phyloP scores from a whole-genome alignment of 2,888 invertebrate genomes.

The Diabrotica balteata region DNA sequence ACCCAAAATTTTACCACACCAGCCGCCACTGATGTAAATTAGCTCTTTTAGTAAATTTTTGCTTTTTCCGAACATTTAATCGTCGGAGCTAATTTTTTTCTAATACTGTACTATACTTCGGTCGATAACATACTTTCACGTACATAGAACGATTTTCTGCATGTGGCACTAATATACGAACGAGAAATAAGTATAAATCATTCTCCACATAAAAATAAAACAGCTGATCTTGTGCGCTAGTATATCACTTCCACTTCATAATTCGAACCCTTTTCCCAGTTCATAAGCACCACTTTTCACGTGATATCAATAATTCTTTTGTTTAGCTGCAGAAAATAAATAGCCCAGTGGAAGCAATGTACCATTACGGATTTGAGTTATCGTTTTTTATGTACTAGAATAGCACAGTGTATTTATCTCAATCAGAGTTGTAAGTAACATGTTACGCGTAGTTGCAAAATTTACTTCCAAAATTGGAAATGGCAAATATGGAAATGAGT shows the following conservation, averaged over 20 bases:
- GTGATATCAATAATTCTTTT: conserved; percentile 48
- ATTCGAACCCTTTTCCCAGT: conserved; percentile 26
- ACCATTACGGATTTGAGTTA: too few species aligned
- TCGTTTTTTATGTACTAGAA: too few species aligned
- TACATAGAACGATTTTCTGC: conserved; percentile 9
- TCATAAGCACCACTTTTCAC: conserved; percentile 30
- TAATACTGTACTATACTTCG: not conserved
- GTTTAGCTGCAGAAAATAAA: conserved; percentile 18
- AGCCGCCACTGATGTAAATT: too few species aligned
- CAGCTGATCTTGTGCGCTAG: conserved; percentile 19
- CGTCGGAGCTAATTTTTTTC: too few species aligned
- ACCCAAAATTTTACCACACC: too few species aligned
- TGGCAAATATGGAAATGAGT: too few species aligned
- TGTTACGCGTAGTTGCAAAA: conserved; percentile 28
- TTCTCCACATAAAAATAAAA: conserved; percentile 24
- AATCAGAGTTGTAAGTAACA: not conserved
- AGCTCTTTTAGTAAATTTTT: too few species aligned
- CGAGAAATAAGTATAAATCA: conserved; percentile 19
- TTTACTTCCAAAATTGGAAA: too few species aligned
- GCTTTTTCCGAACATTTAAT: too few species aligned
- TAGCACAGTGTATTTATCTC: too few species aligned
- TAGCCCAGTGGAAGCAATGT: not conserved
- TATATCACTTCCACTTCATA: conserved; percentile 29
- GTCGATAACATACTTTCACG: conserved; percentile 8
- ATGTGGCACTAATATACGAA: conserved; percentile 13